Conservation (phyloP, 2,888 invertebrate species). For the Tetropium fuscum region DNA sequence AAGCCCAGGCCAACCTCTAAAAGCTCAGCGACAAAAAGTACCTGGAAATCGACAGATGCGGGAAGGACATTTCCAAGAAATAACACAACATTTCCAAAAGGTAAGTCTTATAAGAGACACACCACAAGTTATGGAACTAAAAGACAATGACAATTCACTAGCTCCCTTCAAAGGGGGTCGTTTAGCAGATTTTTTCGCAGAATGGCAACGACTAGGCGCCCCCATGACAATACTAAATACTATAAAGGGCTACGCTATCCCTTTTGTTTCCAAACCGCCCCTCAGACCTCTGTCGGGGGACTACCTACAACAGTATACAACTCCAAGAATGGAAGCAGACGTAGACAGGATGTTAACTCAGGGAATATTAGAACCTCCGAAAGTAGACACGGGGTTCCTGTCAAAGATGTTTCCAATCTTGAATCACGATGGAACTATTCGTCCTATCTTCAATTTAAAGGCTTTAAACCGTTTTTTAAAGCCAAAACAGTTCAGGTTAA, state of each 20-base stretch:
- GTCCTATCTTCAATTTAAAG: conserved; percentile 34
- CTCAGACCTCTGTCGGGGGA: neutral
- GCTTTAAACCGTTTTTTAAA: conserved; percentile 28
- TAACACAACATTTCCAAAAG: neutral
- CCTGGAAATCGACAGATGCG: neutral
- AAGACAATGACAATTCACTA: conserved; percentile 3
- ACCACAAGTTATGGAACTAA: neutral
- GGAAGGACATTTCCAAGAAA: neutral
- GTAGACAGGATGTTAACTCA: conserved; percentile 19
- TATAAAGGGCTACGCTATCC: conserved; percentile 25
- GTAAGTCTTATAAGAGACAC: neutral
- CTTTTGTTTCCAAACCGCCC: conserved; percentile 17
- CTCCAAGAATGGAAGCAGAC: conserved; percentile 23
- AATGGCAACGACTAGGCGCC: conserved; percentile 12
- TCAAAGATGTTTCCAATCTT: conserved; percentile 33
- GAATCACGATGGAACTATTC: conserved; percentile 27
- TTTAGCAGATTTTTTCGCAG: neutral
- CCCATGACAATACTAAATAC: conserved; percentile 9
- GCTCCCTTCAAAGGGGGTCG: conserved; percentile 8
- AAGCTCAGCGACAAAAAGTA: neutral
- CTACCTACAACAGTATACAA: neutral
- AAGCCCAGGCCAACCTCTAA: neutral
- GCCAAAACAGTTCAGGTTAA: conserved; percentile 29
- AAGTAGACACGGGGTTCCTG: conserved; percentile 22
- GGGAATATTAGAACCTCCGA: conserved; percentile 20